Base-by-base conservation (phyloP, 2,888 invertebrate species). In the Watsonalla binaria region DNA sequence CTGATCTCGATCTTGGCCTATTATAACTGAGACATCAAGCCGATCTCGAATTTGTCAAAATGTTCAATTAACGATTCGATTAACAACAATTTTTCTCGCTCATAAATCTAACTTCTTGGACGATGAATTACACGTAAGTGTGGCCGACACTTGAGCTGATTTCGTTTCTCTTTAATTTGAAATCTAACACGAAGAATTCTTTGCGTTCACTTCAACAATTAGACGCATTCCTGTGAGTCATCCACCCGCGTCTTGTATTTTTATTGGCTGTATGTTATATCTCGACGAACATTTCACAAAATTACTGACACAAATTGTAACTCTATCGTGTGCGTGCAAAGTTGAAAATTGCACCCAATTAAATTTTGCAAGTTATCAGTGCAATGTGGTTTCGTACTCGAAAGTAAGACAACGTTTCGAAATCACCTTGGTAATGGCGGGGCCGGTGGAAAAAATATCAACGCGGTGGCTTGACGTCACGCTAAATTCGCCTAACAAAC, bases 221-320 rank as follows among this genome's bases (percentile, higher is more conserved):
- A 87, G 84, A 81, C 76, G 78, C 84, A 86, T 88, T 84, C 86
- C 82, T 76, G 76, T 84, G 87, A 87, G 67, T 85, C 87, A 86
- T 80, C 84, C 86, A 86, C 72, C 78, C 85, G 83, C 79, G 84
- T 82, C 84, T 76, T 77, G 78, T 78, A 82, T 82, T 84, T 85
- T 86, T 86, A 86, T 85, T 85, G 80, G 78, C 70, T 75, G 80
- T 83, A 84, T 81, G 80, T 82, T 69, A 75, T 78, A 79, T 82
- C 78, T 76, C 66, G 66, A 65, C 78, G 70, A 78, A 76, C 68
- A 79, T 74, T 72, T 71, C 72, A 64, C 67, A 64, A 66, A 67
- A 68, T 65, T 67, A 61, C 71, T 11, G 5, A 42, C 11, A 37
- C 37, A 37, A 78, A 72, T 73, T 58, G 61, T 65, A 61, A 62